Conservation (phyloP, 2,888 invertebrate species). For the Erpobdella octoculata region DNA sequence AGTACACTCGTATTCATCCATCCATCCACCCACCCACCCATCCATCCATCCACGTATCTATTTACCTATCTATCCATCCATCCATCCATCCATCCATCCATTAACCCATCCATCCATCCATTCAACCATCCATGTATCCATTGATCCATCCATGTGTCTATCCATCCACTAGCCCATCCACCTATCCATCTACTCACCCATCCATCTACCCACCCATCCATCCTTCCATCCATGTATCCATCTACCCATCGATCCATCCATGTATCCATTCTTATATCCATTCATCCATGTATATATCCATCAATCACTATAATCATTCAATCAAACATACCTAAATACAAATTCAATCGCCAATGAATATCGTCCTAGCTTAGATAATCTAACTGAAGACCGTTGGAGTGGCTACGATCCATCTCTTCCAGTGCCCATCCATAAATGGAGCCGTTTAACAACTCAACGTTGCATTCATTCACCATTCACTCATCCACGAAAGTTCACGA, state of each 20-base stretch:
- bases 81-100: not conserved
- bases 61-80: not conserved
- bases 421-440: not conserved
- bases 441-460: not conserved
- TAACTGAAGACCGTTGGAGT: too few relatives aligned
- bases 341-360: too few relatives aligned
- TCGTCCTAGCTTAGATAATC: too few relatives aligned
- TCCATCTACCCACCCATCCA: slow-evolving; percentile 15
- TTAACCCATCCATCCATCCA: not conserved
- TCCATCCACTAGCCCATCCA: slow-evolving; percentile 15
- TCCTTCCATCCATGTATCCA: slow-evolving; percentile 20
- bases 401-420: not conserved
- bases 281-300: not conserved
- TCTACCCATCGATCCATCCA: slow-evolving; percentile 21
- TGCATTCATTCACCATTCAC: not conserved
- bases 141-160: not conserved
- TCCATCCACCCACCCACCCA: not conserved
- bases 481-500: too few relatives aligned
- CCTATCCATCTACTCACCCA: slow-evolving; percentile 16
- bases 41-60: not conserved
- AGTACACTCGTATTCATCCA: not conserved
- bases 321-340: not conserved
- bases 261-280: slow-evolving; percentile 22
- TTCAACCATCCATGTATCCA: slow-evolving; percentile 4
- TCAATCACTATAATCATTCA: not conserved